Evolutionary conservation across 1,140 invertebrate genomes (phyloP), one percentile per base, ranked within the genome.

Genomic region (Antheraea pernyi): DNA sequence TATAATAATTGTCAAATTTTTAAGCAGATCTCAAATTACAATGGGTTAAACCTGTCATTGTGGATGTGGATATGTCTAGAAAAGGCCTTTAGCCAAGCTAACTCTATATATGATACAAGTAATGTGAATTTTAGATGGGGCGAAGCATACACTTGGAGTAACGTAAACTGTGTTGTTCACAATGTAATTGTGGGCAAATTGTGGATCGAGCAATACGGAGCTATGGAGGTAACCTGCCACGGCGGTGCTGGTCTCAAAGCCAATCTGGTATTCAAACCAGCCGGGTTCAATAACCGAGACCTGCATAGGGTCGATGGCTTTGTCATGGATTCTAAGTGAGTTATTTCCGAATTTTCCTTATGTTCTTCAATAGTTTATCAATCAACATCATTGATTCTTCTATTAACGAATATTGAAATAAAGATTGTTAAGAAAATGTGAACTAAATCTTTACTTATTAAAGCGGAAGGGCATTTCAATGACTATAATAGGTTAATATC

Each of bases 121-220:
- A 64, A 19, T 42, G 22, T 65, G 2, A 16, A 16, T 66, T 70
- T 53, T 77, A 97, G 97, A 83, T 96, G 96, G 94, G 96, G 96
- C 18, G 98, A 99, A 92, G 95, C 96, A 0, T 99, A 99, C 88
- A 98, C 97, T n/a, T 99, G 98, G 98, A 96, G 94, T 68, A 98
- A 98, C 91, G 97, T 99, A 22, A 98, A 98, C 91, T 99, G 98
- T 85, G 98, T 97, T 86, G 96, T 99, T 10, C 98, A 99, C 91
- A 99, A 99, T 91, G 97, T 99, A 53, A 97, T 99, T 76, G 97
- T 99, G 36, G 98, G 98, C 42, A 98, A 98, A 88, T 93, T 99
- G n/a, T 99, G 98, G 98, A 98, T 99, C 91, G 98, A 99, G 91
- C 98, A 99, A 86, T 96, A 97, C 84, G 98, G 98, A 6, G 95